Base-by-base conservation (phyloP, 2,888 invertebrate genomes). In the Lasioglossum figueresi region DNA sequence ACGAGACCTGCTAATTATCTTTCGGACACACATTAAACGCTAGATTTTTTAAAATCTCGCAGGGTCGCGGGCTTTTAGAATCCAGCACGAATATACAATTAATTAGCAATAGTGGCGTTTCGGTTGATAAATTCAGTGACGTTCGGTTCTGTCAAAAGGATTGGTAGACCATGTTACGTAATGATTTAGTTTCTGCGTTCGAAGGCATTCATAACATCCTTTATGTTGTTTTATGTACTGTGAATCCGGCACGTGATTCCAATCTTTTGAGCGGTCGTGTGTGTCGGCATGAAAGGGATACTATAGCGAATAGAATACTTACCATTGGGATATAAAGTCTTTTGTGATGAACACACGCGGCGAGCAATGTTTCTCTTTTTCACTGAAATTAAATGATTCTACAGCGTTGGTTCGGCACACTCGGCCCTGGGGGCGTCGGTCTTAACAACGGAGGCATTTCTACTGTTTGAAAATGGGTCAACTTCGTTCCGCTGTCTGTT, bases 401-500 rank as follows among this genome's bases (percentile, higher is more conserved):
- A 19, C 37, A 23, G 10, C n/a, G 43, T 16, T 4, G 19, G 48
- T 34, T 66, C 74, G n/a, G 85, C 59, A 66, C 84, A 77, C 80
- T 81, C 83, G 77, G 23, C 68, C 80, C 84, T 66, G 70, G 48
- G 77, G 40, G 80, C 76, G 80, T 78, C 80, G 68, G 66, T 76
- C 81, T 77, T 83, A 72, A 83, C 83, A 84, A 85, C 80, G 48
- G 83, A 72, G 84, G 86, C 86, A 76, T 84, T 84, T 75, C 80
- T 68, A 70, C 16, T 40, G 48, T 8, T 37, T 40, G 72, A 73
- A 89, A 87, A 70, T 88, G 45, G 89, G 89, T 89, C 87, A 89
- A 89, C 89, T 84, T 87, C 81, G 84, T 89, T 85, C 71, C 78
- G 81, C 81, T 84, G 83, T 84, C 89, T 84, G 88, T 87, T 89